These are phyloP conservation scores for Idaea dimidiata DNA, from an alignment of 2,888 invertebrate genomes.

Conservation along the genomic window DNA sequence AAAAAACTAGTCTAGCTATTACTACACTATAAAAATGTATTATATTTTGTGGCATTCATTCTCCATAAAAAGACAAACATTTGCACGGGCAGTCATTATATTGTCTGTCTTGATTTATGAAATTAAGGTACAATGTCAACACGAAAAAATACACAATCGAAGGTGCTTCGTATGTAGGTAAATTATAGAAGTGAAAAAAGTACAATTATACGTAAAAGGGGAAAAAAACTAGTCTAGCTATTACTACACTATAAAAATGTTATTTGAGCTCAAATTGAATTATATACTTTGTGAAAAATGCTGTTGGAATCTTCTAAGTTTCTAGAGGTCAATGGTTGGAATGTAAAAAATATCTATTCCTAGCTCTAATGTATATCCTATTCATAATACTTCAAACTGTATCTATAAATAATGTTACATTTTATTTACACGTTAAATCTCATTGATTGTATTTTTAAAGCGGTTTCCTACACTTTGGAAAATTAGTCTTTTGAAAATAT, in stretches of 20 bases:
- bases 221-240: background rate
- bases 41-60: background rate
- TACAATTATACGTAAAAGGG: constrained; percentile 2
- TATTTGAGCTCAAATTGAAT: background rate
- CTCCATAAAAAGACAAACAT: background rate
- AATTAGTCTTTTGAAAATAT: too few species aligned
- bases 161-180: background rate
- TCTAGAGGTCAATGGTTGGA: constrained; percentile 10
- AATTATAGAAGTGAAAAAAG: background rate
- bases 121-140: background rate
- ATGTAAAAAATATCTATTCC: constrained; percentile 19
- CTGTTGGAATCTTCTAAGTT: too few species aligned
- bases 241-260: background rate
- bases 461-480: too few species aligned
- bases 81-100: background rate
- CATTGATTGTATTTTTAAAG: constrained; percentile 11
- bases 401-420: constrained; percentile 16
- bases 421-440: constrained; percentile 24
- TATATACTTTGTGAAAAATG: background rate
- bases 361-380: constrained; percentile 14
- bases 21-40: constrained; percentile 4
- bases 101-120: background rate
- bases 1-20: background rate
- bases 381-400: constrained; percentile 22
- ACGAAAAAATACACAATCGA: background rate